Evolutionary conservation across 1,140 invertebrate species (phyloP).

Genomic region (Ptiloglossa arizonensis): DNA sequence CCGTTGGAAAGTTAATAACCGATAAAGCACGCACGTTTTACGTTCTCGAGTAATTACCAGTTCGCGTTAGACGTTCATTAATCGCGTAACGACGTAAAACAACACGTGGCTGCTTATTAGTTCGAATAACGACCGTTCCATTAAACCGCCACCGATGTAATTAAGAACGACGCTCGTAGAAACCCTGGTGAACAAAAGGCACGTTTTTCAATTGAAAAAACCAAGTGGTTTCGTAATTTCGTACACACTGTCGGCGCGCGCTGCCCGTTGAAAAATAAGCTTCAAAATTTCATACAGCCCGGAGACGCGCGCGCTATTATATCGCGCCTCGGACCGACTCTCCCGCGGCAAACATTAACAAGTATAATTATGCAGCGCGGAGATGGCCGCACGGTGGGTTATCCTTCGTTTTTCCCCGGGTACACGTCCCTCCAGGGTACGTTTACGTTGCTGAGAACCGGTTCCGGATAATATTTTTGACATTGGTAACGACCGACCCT

Average conservation of each 20-base stretch:
- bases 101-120: neutral
- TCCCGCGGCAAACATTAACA: conserved; percentile 18
- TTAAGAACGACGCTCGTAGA: conserved; percentile 3
- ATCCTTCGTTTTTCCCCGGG: neutral
- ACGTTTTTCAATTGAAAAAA: conserved; percentile 18
- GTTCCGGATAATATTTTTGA: too few species aligned
- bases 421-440: neutral
- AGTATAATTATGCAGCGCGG: conserved; percentile 16
- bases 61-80: neutral
- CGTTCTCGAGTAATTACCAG: neutral
- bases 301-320: neutral
- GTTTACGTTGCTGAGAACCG: neutral
- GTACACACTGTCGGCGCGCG: neutral
- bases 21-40: too few species aligned
- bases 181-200: conserved; percentile 1
- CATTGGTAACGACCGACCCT: too few species aligned
- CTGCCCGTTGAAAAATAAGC: neutral
- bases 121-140: neutral
- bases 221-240: conserved; percentile 8
- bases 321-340: too few species aligned
- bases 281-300: neutral
- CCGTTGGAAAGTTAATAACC: too few species aligned
- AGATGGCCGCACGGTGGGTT: conserved; percentile 11
- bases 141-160: neutral
- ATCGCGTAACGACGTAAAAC: neutral